phyloP scores from a whole-genome alignment of 2,113 vertebrate species.

The Ctenomys sociabilis region DNA sequence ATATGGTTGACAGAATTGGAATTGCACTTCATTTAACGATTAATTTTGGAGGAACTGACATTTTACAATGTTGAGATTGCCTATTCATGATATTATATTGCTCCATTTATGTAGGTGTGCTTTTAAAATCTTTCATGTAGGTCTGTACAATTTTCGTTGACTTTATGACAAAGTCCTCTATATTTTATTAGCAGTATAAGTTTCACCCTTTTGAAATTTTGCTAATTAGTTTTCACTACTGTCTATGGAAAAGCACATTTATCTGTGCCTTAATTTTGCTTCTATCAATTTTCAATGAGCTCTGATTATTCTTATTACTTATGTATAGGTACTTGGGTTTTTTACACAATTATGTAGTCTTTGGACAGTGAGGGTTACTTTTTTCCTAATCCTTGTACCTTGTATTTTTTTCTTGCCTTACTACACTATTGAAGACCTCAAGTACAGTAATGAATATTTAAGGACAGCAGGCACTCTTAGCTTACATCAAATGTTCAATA shows the following conservation, averaged over 20 bases:
- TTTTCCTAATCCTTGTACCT: not conserved
- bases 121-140: not conserved
- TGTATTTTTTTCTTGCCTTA: not conserved
- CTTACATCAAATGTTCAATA: not conserved
- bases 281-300: not conserved
- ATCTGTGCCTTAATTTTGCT: not conserved
- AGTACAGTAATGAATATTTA: not conserved
- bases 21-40: not conserved
- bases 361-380: not conserved
- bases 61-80: not conserved
- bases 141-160: not conserved
- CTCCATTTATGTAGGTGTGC: not conserved
- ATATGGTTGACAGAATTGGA: not conserved
- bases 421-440: not conserved
- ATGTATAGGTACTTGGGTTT: not conserved
- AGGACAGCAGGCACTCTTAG: not conserved
- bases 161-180: not conserved
- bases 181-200: not conserved
- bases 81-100: not conserved
- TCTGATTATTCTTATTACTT: not conserved
- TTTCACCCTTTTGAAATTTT: not conserved
- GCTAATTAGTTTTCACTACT: not conserved
- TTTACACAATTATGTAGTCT: not conserved
- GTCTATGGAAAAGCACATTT: not conserved
- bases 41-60: not conserved